Conservation (phyloP, 2,888 invertebrate species). For the Oligia strigilis region DNA sequence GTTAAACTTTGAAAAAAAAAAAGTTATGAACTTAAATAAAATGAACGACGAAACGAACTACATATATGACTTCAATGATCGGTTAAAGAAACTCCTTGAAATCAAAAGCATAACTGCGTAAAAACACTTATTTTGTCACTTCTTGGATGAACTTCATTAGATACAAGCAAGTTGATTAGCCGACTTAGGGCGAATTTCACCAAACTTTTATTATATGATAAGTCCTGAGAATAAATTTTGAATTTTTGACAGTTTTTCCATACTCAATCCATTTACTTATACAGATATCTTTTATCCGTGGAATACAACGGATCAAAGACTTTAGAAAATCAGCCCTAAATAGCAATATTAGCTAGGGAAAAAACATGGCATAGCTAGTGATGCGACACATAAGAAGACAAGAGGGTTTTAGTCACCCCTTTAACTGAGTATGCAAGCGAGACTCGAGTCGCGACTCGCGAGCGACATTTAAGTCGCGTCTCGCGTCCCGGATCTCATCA, state of each 20-base stretch:
- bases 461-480: conserved; percentile 20
- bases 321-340: not conserved
- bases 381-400: not conserved
- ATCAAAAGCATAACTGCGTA: not conserved
- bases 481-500: conserved; percentile 22
- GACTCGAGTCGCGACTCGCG: not conserved
- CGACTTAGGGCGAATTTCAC: not conserved
- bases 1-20: not conserved
- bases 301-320: not conserved
- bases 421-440: not conserved
- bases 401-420: not conserved
- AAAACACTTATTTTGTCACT: not conserved
- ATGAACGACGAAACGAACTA: too few relatives aligned
- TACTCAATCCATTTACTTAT: not conserved
- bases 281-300: too few relatives aligned
- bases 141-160: not conserved
- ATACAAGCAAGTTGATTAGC: not conserved
- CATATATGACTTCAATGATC: not conserved
- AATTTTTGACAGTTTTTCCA: not conserved
- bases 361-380: not conserved
- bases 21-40: not conserved
- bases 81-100: not conserved
- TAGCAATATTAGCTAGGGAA: not conserved
- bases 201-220: not conserved
- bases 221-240: not conserved